A percentile compares a stretch with the other conserved stretches of the same genome.
Conservation (phyloP, 2,797 vertebrate species). For the Enoplosus armatus region DNA sequence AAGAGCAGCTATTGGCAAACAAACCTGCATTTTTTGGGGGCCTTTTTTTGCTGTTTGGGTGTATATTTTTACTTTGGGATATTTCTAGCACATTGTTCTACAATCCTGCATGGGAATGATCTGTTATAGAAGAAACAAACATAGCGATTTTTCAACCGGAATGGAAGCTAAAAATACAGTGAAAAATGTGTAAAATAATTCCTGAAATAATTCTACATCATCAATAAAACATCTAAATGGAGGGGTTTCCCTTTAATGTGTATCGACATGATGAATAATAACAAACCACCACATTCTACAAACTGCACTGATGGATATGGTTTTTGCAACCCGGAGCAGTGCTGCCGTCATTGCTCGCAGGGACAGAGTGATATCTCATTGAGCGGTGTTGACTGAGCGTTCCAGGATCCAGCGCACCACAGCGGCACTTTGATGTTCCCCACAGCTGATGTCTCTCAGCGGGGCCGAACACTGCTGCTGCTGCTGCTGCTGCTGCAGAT, state of each 20-base stretch:
- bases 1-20: constrained; percentile 10
- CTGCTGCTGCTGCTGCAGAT: neutral
- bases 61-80: constrained; percentile 21
- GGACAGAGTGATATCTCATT: neutral
- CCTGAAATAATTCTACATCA: neutral
- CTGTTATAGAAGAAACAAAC: neutral
- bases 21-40: constrained; percentile 19
- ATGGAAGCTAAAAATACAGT: no score
- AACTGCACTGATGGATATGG: neutral
- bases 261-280: neutral
- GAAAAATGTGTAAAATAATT: neutral
- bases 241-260: neutral
- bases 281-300: neutral
- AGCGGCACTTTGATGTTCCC: constrained; percentile 18
- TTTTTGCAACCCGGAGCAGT: neutral
- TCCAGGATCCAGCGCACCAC: neutral
- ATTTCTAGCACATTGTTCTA: constrained; percentile 30
- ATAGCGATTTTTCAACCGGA: neutral
- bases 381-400: neutral
- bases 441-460: constrained; percentile 26
- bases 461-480: neutral
- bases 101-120: neutral
- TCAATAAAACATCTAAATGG: neutral
- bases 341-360: neutral
- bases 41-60: neutral